Evolutionary conservation across 2,888 invertebrate species (phyloP).

Genomic region (Dysmachus trigonus): DNA sequence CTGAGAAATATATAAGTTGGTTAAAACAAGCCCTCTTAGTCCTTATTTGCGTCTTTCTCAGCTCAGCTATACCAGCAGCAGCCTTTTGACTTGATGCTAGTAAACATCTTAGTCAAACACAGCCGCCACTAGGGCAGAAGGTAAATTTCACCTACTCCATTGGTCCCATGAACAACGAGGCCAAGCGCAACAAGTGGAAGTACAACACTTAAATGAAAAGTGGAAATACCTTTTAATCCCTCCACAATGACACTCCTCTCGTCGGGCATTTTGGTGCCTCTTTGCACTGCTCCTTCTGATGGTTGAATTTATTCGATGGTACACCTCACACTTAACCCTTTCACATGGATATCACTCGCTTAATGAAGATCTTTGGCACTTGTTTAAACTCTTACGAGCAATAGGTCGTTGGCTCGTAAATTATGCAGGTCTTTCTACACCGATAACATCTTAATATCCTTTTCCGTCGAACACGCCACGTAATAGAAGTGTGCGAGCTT

Average conservation of each 20-base stretch:
- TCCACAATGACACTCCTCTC: constrained; percentile 53
- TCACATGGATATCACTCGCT: neutral
- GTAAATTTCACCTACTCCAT: neutral
- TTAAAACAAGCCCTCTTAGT: neutral
- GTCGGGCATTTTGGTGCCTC: constrained; percentile 51
- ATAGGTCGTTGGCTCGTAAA: neutral
- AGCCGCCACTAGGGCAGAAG: neutral
- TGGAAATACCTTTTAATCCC: constrained; percentile 51
- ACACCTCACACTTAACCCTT: neutral
- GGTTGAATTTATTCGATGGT: neutral
- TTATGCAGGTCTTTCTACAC: neutral
- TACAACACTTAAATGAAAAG: constrained; percentile 12
- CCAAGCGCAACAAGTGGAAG: constrained; percentile 39
- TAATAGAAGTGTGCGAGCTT: neutral
- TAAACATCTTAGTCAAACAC: neutral
- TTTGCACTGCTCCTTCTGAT: neutral
- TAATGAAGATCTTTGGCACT: neutral
- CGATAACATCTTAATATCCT: neutral
- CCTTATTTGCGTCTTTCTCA: neutral
- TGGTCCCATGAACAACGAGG: neutral
- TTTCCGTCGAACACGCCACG: constrained; percentile 7
- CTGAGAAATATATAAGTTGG: neutral
- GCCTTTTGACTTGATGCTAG: neutral
- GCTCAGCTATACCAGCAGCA: neutral
- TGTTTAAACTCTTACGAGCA: neutral